phyloP scores from a whole-genome alignment of 53 echinoderm and acorn worm species.

The Pentamera pediparva region DNA sequence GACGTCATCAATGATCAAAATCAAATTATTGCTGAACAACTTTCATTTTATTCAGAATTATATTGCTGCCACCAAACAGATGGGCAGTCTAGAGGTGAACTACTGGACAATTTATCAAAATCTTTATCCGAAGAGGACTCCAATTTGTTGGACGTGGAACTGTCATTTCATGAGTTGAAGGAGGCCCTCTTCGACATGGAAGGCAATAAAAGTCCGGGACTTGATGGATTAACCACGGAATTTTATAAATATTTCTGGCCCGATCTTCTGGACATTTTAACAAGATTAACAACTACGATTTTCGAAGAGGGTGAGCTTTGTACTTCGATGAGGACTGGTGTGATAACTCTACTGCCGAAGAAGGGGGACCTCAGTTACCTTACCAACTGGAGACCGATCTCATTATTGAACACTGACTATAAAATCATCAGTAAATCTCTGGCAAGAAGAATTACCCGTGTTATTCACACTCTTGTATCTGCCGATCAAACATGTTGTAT shows the following conservation, averaged over 20 bases:
- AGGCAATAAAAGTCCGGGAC: constrained; percentile 40
- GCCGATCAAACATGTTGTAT: too few relatives aligned
- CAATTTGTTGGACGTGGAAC: not conserved
- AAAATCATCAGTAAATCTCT: too few relatives aligned
- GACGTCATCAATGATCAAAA: not conserved
- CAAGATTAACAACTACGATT: not conserved
- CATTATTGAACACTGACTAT: too few relatives aligned
- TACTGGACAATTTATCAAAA: not conserved
- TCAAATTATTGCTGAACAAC: not conserved
- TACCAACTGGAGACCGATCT: too few relatives aligned
- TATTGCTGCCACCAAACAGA: not conserved
- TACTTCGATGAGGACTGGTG: constrained; percentile 5
- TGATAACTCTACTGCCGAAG: not conserved
- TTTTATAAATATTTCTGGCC: constrained; percentile 40
- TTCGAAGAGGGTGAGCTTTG: not conserved
- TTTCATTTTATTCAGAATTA: not conserved
- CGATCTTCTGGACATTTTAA: not conserved
- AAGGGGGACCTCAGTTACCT: too few relatives aligned
- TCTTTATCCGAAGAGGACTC: not conserved
- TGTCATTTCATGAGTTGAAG: constrained; percentile 3
- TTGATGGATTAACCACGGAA: constrained; percentile 43
- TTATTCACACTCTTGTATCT: too few relatives aligned
- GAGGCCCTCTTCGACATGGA: constrained; percentile 24
- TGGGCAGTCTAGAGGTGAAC: too few relatives aligned
- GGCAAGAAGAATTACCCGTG: too few relatives aligned